phyloP scores from a whole-genome alignment of 1,140 invertebrate species.

The Glomeris maerens region DNA sequence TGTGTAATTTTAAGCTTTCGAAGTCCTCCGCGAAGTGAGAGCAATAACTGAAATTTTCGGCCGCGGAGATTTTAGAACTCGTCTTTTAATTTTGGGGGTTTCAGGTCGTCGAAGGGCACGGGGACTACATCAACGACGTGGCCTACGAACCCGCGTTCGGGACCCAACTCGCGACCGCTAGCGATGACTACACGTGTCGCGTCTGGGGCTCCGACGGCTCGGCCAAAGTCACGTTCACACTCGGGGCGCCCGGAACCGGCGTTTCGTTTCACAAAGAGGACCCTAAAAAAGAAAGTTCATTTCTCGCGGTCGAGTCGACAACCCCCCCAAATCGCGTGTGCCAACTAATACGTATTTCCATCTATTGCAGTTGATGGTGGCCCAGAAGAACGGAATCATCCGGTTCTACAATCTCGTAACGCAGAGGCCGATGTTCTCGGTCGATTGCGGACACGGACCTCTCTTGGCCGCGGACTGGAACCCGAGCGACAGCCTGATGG shows the following conservation, averaged over 20 bases:
- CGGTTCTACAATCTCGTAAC: slow-evolving; percentile 53
- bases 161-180: slow-evolving; percentile 50
- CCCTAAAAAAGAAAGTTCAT: slow-evolving; percentile 38
- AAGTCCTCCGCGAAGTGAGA: too few relatives aligned
- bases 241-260: slow-evolving; percentile 52
- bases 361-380: slow-evolving; percentile 46
- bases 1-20: too few relatives aligned
- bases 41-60: too few relatives aligned
- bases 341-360: slow-evolving; percentile 4
- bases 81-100: slow-evolving; percentile 14
- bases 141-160: slow-evolving; percentile 50
- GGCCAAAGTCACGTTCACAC: slow-evolving; percentile 34
- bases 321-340: neutral
- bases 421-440: slow-evolving; percentile 51
- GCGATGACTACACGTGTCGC: slow-evolving; percentile 58
- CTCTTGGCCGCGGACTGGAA: slow-evolving; percentile 55
- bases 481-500: slow-evolving; percentile 39
- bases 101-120: slow-evolving; percentile 48
- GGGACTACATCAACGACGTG: slow-evolving; percentile 52
- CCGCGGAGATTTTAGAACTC: too few relatives aligned
- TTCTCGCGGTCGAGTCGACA: neutral
- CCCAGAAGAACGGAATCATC: slow-evolving; percentile 55
- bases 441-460: slow-evolving; percentile 46
- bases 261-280: slow-evolving; percentile 54
- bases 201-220: slow-evolving; percentile 46